Base-by-base conservation (phyloP, 2,888 invertebrate species). In the Pseudoips prasinana region DNA sequence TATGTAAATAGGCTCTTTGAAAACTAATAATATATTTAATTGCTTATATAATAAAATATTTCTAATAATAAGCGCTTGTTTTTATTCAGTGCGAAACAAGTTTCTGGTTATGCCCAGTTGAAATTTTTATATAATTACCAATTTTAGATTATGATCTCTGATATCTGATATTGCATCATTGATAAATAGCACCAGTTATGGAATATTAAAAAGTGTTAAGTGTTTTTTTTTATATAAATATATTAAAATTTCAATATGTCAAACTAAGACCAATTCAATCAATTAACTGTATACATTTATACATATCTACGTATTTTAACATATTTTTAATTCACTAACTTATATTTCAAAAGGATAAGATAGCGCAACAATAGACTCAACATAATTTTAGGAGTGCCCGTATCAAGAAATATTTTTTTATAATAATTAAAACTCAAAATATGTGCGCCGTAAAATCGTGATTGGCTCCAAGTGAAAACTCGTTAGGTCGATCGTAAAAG, bases 391-490 rank as follows among this genome's bases (percentile, higher is more conserved):
- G 14, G 14, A 3, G 14, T 3, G 5, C 14, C 14, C 3, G 14
- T 14, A 14, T 14, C 14, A 5, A 14, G 14, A 29, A 23, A 29
- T 45, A 42, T 58, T 58, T 58, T 58, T 45, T 43, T 66, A 63
- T 69, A 72, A 77, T 76, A 77, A 85, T 84, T 82, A 84, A 84
- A 81, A 74, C 67, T 39, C 57, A 76, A 76, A 78, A 76, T 75
- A 73, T 66, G 64, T 77, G 64, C 57, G 54, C 75, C 76, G 78
- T 86, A 83, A 86, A 86, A 80, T 79, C 80, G 80, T 82, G 86
- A 87, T 86, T 85, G 85, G 84, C 77, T 85, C 75, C 81, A 81
- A 83, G 83, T 85, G 83, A 79, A 84, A 81, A 82, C 84, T 83
- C 85, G 86, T 86, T 86, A 85, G 77, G 73, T 69, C 65, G 79